Percentiles rank a stretch among this genome's conserved stretches.
Conservation (phyloP, 2,797 vertebrate genomes). For the Potorous gilbertii region DNA sequence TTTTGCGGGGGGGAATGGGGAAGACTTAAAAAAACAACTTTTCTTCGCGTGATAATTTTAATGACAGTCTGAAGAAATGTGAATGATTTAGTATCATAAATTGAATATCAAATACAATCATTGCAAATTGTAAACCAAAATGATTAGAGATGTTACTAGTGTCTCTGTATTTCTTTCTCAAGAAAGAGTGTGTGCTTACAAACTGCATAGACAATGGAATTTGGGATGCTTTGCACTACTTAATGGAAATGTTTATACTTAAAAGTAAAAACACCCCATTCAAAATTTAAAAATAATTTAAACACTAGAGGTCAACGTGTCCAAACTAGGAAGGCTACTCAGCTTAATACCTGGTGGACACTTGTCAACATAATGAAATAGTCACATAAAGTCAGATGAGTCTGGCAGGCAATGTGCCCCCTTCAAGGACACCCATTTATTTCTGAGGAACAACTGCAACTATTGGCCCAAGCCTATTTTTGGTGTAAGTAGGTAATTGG, state of each 20-base stretch:
- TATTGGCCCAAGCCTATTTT: neutral
- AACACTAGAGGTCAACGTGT: slow-evolving; percentile 20
- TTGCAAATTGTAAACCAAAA: slow-evolving; percentile 42
- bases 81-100: slow-evolving; percentile 45
- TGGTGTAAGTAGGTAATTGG: neutral
- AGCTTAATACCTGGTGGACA: slow-evolving; percentile 7
- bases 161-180: slow-evolving; percentile 11
- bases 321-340: neutral
- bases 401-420: neutral
- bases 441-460: neutral
- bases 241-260: slow-evolving; percentile 55
- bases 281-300: slow-evolving; percentile 40
- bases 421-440: neutral
- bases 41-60: slow-evolving; percentile 46
- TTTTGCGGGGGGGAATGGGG: neutral
- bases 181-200: slow-evolving; percentile 6
- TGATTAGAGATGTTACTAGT: slow-evolving; percentile 33
- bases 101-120: slow-evolving; percentile 49
- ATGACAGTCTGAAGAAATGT: slow-evolving; percentile 9
- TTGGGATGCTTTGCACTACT: neutral
- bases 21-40: slow-evolving; percentile 28
- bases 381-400: neutral
- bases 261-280: slow-evolving; percentile 47
- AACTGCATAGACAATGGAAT: slow-evolving; percentile 15
- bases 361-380: slow-evolving; percentile 1